Conservation (phyloP, 2,113 vertebrate genomes). For the Symphodus melops region DNA sequence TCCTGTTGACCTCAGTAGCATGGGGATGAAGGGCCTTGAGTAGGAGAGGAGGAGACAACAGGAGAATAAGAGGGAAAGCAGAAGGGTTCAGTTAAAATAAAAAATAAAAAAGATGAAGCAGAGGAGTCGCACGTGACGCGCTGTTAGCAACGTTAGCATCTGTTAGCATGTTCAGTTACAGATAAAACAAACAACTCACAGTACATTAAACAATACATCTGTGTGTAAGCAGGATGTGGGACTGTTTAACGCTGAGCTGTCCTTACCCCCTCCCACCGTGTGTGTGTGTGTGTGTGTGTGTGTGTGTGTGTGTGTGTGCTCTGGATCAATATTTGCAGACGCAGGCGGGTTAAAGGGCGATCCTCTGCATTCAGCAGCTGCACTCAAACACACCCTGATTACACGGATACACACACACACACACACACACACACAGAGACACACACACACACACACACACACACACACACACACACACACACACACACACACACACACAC, state of each 20-base stretch:
- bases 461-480: conserved; percentile 65
- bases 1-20: no score
- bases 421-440: neutral
- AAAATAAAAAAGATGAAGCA: no score
- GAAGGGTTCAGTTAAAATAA: no score
- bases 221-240: conserved; percentile 40
- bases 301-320: neutral
- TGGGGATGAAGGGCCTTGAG: no score
- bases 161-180: neutral
- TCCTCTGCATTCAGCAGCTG: conserved; percentile 68
- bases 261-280: conserved; percentile 45
- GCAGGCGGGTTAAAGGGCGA: conserved; percentile 62
- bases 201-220: no score
- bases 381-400: conserved; percentile 70
- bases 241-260: conserved; percentile 78
- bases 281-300: neutral
- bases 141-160: conserved; percentile 49
- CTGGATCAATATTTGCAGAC: conserved; percentile 81
- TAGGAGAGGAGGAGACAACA: no score
- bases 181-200: no score
- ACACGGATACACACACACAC: conserved; percentile 71
- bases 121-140: no score
- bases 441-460: conserved; percentile 1
- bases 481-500: conserved; percentile 56
- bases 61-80: no score